Percentiles rank a stretch among this genome's conserved stretches.
phyloP scores from a whole-genome alignment of 2,888 invertebrate species.

The Caenorhabditis drosophilae region DNA sequence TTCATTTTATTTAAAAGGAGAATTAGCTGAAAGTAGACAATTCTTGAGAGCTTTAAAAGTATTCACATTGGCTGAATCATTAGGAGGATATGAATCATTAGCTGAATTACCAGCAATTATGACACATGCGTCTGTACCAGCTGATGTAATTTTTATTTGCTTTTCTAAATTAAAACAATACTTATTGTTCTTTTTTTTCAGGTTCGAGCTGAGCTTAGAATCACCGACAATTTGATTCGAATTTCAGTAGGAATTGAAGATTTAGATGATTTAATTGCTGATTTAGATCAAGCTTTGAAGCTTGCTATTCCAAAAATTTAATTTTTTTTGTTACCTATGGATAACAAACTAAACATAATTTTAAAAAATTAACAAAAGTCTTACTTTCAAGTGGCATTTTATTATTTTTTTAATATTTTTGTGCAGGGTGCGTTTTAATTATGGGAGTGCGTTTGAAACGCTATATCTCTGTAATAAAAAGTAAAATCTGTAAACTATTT shows the following conservation, averaged over 20 bases:
- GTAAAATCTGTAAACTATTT: no score
- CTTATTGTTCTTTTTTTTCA: no score
- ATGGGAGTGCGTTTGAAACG: no score
- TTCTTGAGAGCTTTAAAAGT: constrained; percentile 80
- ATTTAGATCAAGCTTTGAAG: constrained; percentile 83
- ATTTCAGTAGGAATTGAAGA: constrained; percentile 90
- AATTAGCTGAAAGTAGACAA: constrained; percentile 77
- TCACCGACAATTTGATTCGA: constrained; percentile 83
- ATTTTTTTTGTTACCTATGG: neutral
- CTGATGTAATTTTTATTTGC: no score
- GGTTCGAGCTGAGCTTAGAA: constrained; percentile 79
- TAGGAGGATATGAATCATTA: constrained; percentile 92
- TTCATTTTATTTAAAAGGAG: constrained; percentile 85
- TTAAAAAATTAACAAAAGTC: no score
- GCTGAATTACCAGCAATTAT: constrained; percentile 88
- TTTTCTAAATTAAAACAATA: neutral
- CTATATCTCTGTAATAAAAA: no score
- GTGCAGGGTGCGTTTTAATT: no score
- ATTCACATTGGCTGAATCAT: constrained; percentile 87
- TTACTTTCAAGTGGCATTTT: no score
- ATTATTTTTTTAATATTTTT: no score
- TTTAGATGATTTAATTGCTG: constrained; percentile 82
- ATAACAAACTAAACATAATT: no score
- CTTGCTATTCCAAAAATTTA: constrained; percentile 55
- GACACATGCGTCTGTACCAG: constrained; percentile 92